Base-by-base conservation (phyloP, 1,140 invertebrate species). In the Leptestheria dahalacensis region DNA sequence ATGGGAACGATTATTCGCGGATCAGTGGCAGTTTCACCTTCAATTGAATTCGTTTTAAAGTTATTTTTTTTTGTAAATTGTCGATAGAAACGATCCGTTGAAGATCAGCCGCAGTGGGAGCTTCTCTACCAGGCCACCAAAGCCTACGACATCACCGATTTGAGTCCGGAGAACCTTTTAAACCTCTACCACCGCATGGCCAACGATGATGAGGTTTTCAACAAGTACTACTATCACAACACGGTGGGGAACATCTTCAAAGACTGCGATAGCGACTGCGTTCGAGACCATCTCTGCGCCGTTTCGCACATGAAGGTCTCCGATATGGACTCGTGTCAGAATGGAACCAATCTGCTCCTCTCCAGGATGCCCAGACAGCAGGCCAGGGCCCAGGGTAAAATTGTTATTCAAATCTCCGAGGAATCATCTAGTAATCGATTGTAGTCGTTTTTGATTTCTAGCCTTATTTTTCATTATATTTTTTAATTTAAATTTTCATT, bases 161-260 rank as follows among this genome's bases (percentile, higher is more conserved):
- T 62, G 11, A 57, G 47, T 20, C 3, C n/a, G 20, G 55, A 48
- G 20, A 33, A 28, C 11, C 52, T 62, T 29, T 33, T 50, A 26
- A 20, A 41, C 20, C 47, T 57, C 18, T 62, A 62, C 49, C 20
- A 50, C 21, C 26, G 41, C 1, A 33, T 62, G 54, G 11, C 46
- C 23, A 20, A 47, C 10, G 23, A 62, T 51, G 46, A 24, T 25
- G 24, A 24, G 15, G 48, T 60, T 15, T 60, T 60, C 49, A 28
- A 33, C 20, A 23, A 49, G 20, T 60, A 50, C 26, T 55, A 55
- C 48, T 29, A 20, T 26, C 51, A 50, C 56, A 62, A 62, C 25
- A 62, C 61, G 15, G 61, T 55, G n/a, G 61, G 61, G 3, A 47
- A 62, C 29, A 28, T 62, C 18, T 62, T 62, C 18, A 23, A 58